A percentile compares a stretch with the other conserved stretches of the same genome.
These are phyloP conservation scores for Aquatica leii DNA, from an alignment of 2,888 invertebrate species.

Conservation along the genomic window DNA sequence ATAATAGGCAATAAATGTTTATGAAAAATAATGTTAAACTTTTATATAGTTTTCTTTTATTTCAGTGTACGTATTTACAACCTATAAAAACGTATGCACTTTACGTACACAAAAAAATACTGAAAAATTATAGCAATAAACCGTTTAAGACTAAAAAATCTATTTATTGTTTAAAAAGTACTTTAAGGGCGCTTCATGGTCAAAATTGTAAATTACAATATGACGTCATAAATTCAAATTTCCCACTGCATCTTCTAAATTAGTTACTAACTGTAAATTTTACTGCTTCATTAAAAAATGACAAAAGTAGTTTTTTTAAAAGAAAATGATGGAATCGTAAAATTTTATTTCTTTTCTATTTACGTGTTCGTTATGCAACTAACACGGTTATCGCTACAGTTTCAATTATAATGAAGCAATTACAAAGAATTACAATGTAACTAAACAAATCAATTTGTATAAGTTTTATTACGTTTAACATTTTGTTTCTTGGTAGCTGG, in stretches of 20 bases:
- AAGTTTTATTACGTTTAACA: no score
- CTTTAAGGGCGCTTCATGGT: slow-evolving; percentile 7
- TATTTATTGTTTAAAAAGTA: slow-evolving; percentile 4
- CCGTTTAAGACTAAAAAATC: slow-evolving; percentile 4
- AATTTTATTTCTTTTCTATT: no score
- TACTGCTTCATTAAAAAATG: no score
- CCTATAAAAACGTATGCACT: slow-evolving; percentile 11
- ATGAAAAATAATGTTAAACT: slow-evolving; percentile 4
- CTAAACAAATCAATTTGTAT: no score
- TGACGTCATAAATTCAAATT: not conserved
- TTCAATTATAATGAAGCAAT: no score
- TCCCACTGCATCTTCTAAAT: not conserved
- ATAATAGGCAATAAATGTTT: slow-evolving; percentile 7
- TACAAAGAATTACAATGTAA: no score
- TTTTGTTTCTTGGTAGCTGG: no score
- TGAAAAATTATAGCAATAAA: slow-evolving; percentile 1
- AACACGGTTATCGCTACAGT: no score
- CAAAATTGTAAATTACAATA: not conserved
- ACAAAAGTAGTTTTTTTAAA: no score
- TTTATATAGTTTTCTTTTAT: slow-evolving; percentile 7
- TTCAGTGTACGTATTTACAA: slow-evolving; percentile 5
- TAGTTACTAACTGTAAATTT: no score
- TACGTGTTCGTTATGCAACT: no score
- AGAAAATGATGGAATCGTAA: no score
- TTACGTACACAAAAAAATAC: slow-evolving; percentile 1